Evolutionary conservation across 1,140 invertebrate species (phyloP), one percentile per base, ranked within the genome.

Genomic region (Latrodectus geometricus): DNA sequence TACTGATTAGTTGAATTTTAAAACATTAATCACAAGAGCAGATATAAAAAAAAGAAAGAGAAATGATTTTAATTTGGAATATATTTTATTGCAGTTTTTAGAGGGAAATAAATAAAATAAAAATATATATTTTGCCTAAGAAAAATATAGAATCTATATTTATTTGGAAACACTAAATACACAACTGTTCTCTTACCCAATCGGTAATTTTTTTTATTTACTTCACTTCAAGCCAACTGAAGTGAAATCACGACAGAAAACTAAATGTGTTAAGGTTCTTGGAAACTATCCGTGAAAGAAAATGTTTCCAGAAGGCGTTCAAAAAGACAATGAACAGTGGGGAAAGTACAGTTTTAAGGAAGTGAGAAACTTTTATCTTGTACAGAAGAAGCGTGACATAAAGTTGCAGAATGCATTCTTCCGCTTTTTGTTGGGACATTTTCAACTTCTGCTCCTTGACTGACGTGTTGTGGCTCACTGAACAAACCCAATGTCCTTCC

Each of bases 341-440:
- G 17, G 61, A 84, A 84, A 76, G 72, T 76, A 48, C 48, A 76
- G 72, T 84, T 84, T 84, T 84, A 75, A 84, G 82, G 82, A 84
- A 84, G 82, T 84, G 82, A 35, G 74, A 84, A 84, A 84, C 82
- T 84, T 84, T 84, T 84, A 84, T 84, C 73, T 84, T 54, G 82
- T 56, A 76, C 72, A 84, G 72, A 52, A 82, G 35, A 54, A 66
- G 82, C 82, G 73, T 84, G 73, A 84, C 82, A 84, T 84, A 76
- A 84, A 81, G 66, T 81, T 81, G 79, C 70, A 81, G 68, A 21
- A 81, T 68, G 70, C 68, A 70, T 81, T 81, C 79, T 35, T 20
- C 79, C 49, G 50, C 48, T 81, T 70, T 72, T 56, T 81, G 79
- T 72, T 61, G 35, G 52, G 69, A 81, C 79, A 81, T 72, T 81